Base-by-base conservation (phyloP, 2,888 invertebrate species). In the Drosophila kanekoi region DNA sequence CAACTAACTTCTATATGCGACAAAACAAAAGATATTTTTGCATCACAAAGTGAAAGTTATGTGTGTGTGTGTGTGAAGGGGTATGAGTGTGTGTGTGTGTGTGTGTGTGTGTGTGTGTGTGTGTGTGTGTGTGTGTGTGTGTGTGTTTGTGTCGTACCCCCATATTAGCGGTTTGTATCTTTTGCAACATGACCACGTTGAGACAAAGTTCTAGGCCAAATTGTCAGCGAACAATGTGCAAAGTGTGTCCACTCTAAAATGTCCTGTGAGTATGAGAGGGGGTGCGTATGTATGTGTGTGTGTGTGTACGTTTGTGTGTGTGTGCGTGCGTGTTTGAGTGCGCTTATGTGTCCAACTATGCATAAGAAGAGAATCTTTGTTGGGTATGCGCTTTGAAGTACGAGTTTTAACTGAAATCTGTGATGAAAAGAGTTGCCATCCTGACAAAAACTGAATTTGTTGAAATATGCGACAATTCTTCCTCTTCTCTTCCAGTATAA, bases 1-100 rank as follows among this genome's bases (percentile, higher is more conserved):
- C 41, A 51, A 45, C 56, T 38, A 18, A 32, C 52, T 64, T 73
- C 63, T 43, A n/a, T 54, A 20, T 70, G 58, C 40, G 43, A 13
- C 72, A 59, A 71, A 77, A 77, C 61, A 74, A 74, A 71, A 56
- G 64, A 86, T 75, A 84, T 74, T 81, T 83, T 71, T 68, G 72
- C 78, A 81, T 77, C 68, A 71, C 89, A 89, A 81, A 87, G 78
- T 87, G 81, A 89, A 83, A 83, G 89, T 84, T 63, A 72, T 44
- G 69, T 57, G 64, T 40, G 47, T 73, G 44, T 37, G 20, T 23
- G 37, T 18, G 20, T 38, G 18, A 33, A 10, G 14, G 51, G 38
- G 33, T 41, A 41, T 54, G 18, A 33, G 11, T n/a, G n/a, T n/a
- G n/a, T n/a, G n/a, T 44, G 69, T 57, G 64, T 40, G 47, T 73